Evolutionary conservation across 1,140 invertebrate genomes (phyloP).

Genomic region (Luehdorfia chinensis): DNA sequence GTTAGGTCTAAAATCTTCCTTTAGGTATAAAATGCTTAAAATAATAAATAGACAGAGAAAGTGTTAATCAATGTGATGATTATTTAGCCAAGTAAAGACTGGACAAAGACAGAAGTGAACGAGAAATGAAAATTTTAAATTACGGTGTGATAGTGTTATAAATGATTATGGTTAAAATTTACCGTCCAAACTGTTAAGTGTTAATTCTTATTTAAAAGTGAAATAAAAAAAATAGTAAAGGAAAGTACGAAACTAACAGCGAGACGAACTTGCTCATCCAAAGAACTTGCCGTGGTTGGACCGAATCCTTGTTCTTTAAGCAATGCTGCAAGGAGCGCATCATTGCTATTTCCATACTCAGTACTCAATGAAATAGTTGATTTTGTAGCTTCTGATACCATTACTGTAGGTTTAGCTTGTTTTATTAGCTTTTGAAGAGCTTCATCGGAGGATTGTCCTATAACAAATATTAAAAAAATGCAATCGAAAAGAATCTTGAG

Average conservation of each 20-base stretch:
- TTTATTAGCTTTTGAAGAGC: constrained; percentile 61
- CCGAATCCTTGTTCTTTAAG: constrained; percentile 83
- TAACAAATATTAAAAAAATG: constrained; percentile 19
- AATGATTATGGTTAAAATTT: constrained; percentile 10
- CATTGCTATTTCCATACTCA: constrained; percentile 79
- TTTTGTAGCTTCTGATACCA: constrained; percentile 65
- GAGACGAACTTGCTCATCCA: constrained; percentile 78
- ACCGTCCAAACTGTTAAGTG: not conserved
- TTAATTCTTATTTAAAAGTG: not conserved
- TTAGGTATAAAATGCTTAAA: constrained; percentile 21
- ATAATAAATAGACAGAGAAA: constrained; percentile 16
- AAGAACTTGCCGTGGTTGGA: constrained; percentile 79
- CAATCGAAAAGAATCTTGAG: not conserved
- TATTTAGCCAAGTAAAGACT: not conserved
- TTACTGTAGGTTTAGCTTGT: constrained; percentile 56
- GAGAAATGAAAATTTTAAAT: not conserved
- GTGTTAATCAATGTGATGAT: constrained; percentile 21
- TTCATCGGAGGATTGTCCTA: constrained; percentile 68
- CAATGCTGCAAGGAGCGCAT: constrained; percentile 81
- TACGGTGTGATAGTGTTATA: constrained; percentile 4
- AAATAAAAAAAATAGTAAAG: constrained; percentile 24
- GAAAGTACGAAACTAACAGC: constrained; percentile 75
- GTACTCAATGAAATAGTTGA: constrained; percentile 67
- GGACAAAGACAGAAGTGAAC: not conserved
- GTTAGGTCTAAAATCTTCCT: constrained; percentile 39